Conservation (phyloP, 2,888 invertebrate genomes). For the Axea sp. region DNA sequence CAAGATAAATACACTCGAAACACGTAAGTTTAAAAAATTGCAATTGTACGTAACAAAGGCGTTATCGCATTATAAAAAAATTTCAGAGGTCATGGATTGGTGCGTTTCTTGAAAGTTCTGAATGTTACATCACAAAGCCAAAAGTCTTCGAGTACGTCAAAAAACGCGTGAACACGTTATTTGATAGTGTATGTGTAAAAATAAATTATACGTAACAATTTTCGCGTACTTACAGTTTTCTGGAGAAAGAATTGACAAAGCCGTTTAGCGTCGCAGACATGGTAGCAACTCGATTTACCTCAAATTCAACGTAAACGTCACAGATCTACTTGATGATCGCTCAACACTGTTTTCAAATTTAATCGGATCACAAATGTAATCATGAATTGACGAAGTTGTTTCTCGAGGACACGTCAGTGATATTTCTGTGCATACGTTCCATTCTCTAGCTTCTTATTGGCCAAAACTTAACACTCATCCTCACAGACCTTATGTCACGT, state of each 20-base stretch:
- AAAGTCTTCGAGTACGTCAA: neutral
- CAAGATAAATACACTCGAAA: too few species aligned
- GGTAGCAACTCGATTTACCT: conserved; percentile 56
- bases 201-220: neutral
- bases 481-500: conserved; percentile 38
- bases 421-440: conserved; percentile 66
- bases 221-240: conserved; percentile 84
- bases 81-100: neutral
- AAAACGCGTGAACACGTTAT: neutral
- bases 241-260: conserved; percentile 86
- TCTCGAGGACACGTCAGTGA: conserved; percentile 78
- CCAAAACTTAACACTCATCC: conserved; percentile 20
- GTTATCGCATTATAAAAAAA: too few species aligned
- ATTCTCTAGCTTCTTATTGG: conserved; percentile 56
- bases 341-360: conserved; percentile 64
- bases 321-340: conserved; percentile 34
- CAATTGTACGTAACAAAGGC: too few species aligned
- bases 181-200: neutral
- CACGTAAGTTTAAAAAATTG: too few species aligned
- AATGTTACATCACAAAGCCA: conserved; percentile 23
- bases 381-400: conserved; percentile 70
- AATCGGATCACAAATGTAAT: conserved; percentile 68
- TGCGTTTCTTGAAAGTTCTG: conserved; percentile 1
- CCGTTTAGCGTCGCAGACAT: conserved; percentile 84
- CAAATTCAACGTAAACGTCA: conserved; percentile 20